phyloP scores from a whole-genome alignment of 2,113 vertebrate species.

The Miniopterus natalensis region DNA sequence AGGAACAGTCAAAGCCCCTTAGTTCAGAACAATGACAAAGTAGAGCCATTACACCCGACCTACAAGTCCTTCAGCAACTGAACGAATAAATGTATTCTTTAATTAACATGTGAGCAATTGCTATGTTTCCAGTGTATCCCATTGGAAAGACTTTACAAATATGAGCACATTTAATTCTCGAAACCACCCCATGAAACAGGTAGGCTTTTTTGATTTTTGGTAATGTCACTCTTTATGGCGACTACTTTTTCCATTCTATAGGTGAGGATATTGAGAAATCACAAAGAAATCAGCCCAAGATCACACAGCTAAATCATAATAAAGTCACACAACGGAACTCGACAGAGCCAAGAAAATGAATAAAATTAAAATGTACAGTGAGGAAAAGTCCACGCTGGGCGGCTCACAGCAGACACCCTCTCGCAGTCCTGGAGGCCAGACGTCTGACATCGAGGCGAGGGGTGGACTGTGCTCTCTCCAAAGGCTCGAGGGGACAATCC shows the following conservation, averaged over 20 bases:
- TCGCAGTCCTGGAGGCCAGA: background rate
- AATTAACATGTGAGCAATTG: background rate
- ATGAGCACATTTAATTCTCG: background rate
- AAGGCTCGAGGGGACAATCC: background rate
- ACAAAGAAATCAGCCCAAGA: background rate
- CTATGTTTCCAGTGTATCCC: background rate
- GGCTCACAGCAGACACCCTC: no score
- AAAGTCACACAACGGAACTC: background rate
- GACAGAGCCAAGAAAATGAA: background rate
- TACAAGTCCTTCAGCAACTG: background rate
- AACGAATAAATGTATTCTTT: background rate
- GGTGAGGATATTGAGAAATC: background rate
- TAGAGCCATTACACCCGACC: background rate
- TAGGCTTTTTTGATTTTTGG: background rate
- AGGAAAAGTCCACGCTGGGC: background rate
- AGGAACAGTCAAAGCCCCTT: background rate
- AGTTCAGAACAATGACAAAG: background rate
- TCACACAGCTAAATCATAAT: background rate
- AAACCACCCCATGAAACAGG: background rate
- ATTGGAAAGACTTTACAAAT: background rate
- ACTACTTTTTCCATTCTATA: background rate
- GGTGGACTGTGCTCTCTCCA: background rate
- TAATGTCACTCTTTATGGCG: background rate
- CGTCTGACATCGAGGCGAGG: background rate
- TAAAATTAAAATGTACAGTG: background rate